These are phyloP conservation scores for Ceratothoa steindachneri DNA, from an alignment of 2,888 invertebrate species.

Conservation along the genomic window DNA sequence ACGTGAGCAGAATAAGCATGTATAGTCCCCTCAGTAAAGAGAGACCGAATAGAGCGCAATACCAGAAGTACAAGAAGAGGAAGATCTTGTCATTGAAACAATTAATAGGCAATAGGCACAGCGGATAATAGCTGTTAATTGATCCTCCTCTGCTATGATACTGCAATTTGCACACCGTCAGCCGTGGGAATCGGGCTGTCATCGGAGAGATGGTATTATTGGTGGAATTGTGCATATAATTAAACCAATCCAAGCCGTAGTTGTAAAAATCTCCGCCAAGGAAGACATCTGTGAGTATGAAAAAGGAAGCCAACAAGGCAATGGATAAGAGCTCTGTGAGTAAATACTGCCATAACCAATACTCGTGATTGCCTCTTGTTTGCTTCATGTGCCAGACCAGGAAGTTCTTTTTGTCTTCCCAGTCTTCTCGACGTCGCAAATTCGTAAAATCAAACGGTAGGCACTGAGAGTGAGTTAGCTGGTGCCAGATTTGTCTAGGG, in stretches of 20 bases:
- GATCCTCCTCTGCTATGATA: conserved; percentile 47
- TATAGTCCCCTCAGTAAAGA: conserved; percentile 44
- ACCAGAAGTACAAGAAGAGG: conserved; percentile 47
- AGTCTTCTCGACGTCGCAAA: conserved; percentile 46
- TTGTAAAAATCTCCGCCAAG: conserved; percentile 47
- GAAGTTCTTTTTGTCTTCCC: conserved; percentile 48
- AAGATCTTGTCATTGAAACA: conserved; percentile 47
- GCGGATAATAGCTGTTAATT: conserved; percentile 47
- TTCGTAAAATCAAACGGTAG: conserved; percentile 48
- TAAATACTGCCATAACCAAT: conserved; percentile 47
- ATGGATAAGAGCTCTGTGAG: conserved; percentile 43
- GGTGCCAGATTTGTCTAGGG: conserved; percentile 47
- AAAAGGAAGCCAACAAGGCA: conserved; percentile 44
- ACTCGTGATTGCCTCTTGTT: conserved; percentile 47
- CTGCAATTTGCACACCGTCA: conserved; percentile 46
- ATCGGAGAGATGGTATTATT: conserved; percentile 46
- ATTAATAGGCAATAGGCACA: conserved; percentile 46
- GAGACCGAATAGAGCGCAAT: conserved; percentile 45
- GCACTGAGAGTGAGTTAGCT: conserved; percentile 46
- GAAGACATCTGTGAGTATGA: conserved; percentile 48
- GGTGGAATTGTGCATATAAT: conserved; percentile 47
- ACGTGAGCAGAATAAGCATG: conserved; percentile 45
- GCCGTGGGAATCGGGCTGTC: conserved; percentile 46
- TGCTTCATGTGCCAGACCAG: conserved; percentile 48
- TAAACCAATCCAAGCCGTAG: conserved; percentile 47